phyloP scores from a whole-genome alignment of 2,888 invertebrate species.

The Drosophila suboccidentalis region DNA sequence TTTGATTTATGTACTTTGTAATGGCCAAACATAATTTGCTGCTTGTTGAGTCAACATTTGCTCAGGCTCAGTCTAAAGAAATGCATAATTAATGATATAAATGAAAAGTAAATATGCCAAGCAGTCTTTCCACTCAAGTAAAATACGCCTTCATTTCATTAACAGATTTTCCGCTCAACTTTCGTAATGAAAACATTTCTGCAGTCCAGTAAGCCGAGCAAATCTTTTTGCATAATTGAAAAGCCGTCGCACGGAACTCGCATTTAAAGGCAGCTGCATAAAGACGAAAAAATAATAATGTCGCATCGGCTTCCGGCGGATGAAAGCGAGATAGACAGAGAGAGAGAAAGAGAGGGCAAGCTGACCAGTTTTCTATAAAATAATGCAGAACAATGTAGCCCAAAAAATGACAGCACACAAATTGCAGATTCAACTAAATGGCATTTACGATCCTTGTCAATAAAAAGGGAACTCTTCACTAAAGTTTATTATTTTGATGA shows the following conservation, averaged over 20 bases:
- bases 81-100: constrained; percentile 74
- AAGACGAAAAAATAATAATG: constrained; percentile 35
- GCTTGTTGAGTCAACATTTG: constrained; percentile 64
- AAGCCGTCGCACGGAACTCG: constrained; percentile 55
- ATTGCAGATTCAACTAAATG: constrained; percentile 15
- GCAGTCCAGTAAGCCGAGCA: constrained; percentile 36
- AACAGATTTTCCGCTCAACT: constrained; percentile 32
- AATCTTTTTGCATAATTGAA: constrained; percentile 77
- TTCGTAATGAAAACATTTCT: constrained; percentile 43
- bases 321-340: constrained; percentile 6
- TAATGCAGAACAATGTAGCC: background rate
- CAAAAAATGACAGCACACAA: constrained; percentile 10
- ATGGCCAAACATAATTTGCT: constrained; percentile 67
- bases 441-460: constrained; percentile 4
- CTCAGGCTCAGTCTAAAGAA: constrained; percentile 30
- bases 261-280: constrained; percentile 49
- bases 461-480: background rate
- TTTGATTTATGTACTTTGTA: constrained; percentile 60
- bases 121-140: constrained; percentile 1
- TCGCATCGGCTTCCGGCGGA: constrained; percentile 60
- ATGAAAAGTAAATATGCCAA: constrained; percentile 70
- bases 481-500: background rate
- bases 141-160: constrained; percentile 24
- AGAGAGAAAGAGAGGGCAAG: background rate
- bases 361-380: constrained; percentile 4